phyloP scores from a whole-genome alignment of 2,888 invertebrate species.

The Sabatieria punctata region DNA sequence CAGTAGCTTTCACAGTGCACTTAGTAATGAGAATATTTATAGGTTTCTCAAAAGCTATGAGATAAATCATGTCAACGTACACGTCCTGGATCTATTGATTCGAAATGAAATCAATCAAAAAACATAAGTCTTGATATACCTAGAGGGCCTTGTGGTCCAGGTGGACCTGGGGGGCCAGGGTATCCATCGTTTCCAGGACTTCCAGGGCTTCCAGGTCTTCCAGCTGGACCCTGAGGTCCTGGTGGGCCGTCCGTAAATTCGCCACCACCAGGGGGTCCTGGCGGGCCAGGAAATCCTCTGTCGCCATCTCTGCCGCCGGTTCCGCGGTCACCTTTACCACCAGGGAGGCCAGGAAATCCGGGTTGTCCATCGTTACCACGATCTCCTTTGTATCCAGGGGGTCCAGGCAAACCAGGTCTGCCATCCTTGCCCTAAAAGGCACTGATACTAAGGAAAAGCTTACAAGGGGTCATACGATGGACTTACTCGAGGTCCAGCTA shows the following conservation, averaged over 20 bases:
- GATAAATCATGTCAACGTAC: too few species aligned
- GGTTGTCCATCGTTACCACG: slow-evolving; percentile 27
- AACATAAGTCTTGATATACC: too few species aligned
- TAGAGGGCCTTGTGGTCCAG: slow-evolving; percentile 20
- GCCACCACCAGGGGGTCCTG: slow-evolving; percentile 26
- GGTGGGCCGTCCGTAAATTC: slow-evolving; percentile 18
- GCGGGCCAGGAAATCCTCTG: slow-evolving; percentile 25
- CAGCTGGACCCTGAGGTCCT: slow-evolving; percentile 14
- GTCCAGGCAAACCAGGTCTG: slow-evolving; percentile 25
- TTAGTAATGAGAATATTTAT: too few species aligned
- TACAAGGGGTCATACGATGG: not conserved
- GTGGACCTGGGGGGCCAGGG: slow-evolving; percentile 33
- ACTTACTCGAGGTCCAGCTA: slow-evolving; percentile 45
- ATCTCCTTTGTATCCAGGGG: slow-evolving; percentile 30
- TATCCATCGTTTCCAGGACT: slow-evolving; percentile 30
- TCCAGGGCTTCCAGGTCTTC: slow-evolving; percentile 27
- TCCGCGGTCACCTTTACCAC: slow-evolving; percentile 8
- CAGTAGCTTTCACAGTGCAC: too few species aligned
- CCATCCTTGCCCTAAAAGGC: slow-evolving; percentile 28
- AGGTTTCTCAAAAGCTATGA: too few species aligned
- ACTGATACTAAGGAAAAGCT: not conserved
- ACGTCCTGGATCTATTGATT: too few species aligned
- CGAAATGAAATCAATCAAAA: too few species aligned
- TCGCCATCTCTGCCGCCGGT: slow-evolving; percentile 13
- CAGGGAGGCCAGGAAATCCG: slow-evolving; percentile 20